These are phyloP conservation scores for Tursiops truncatus DNA, from an alignment of 2,113 vertebrate genomes.

Conservation along the genomic window DNA sequence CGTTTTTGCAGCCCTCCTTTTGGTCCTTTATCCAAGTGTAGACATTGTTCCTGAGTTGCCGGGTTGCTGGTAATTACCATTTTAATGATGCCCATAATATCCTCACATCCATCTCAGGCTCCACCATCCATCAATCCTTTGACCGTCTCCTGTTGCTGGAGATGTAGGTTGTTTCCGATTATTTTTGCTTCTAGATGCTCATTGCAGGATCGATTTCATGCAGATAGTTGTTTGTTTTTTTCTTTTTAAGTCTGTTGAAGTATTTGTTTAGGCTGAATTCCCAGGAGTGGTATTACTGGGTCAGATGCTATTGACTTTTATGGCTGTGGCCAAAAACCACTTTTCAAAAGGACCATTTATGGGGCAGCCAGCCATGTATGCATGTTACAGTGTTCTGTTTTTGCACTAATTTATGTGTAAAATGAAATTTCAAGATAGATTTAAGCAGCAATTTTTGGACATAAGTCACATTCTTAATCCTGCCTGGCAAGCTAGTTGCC, in stretches of 20 bases:
- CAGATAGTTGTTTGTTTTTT: background rate
- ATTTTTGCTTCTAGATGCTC: background rate
- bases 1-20: background rate
- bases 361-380: background rate
- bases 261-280: constrained; percentile 17
- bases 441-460: background rate
- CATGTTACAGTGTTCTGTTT: background rate
- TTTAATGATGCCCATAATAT: accelerated
- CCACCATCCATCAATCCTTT: background rate
- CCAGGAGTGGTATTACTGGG: constrained; percentile 32
- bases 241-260: background rate
- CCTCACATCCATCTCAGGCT: accelerated
- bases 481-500: background rate
- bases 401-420: background rate
- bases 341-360: background rate
- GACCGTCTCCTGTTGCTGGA: background rate
- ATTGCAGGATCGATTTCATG: background rate
- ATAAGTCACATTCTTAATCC: background rate
- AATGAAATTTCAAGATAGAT: background rate
- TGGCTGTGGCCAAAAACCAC: constrained; percentile 37
- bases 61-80: background rate
- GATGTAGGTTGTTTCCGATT: background rate
- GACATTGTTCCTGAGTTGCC: background rate
- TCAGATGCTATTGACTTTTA: constrained; percentile 18
- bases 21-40: background rate